Base-by-base conservation (phyloP, 2,113 vertebrate species). In the Perccottus glenii region DNA sequence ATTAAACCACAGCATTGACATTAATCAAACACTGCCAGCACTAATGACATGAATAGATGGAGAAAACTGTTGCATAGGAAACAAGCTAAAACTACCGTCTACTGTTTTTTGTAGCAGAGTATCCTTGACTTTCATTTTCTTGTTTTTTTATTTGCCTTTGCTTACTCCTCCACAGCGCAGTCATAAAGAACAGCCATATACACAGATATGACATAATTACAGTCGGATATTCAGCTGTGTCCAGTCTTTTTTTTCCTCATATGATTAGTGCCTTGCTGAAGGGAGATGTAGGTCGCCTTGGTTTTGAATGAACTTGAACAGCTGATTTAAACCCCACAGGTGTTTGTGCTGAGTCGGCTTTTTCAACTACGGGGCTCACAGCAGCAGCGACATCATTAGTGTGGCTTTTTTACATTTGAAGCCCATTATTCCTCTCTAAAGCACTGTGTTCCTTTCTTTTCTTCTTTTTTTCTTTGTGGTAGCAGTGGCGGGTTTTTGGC, bases 301-400 rank as follows among this genome's bases (percentile, higher is more conserved):
- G 49, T 2, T 70, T 58, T 14, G 65, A 57, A 62, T 46, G 40
- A 75, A 63, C 19, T 66, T 49, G 60, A 78, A 78, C 55, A 72
- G 63, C 63, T 78, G 72, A 71, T 77, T 70, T 78, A 75, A 81
- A 72, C 8, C 61, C 82, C 73, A 62, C 74, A 73, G 79, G 70
- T 75, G 70, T 19, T n/a, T 9, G 46, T 76, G 73, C 77, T 63
- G 60, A 3, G 43, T 73, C 68, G 67, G 80, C 69, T 4, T 10
- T 70, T 49, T 14, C 40, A 1, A 27, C 19, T 27, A 27, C 19
- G 19, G 3, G 19, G 19, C 19, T 27, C 19, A 27, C 19, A 27
- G 19, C 19, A 27, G 19, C 19, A 27, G 19, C 19, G 19, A 0
- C 14, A 59, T 50, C 69, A 81, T 76, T 69, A 64, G 33, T 48